Evolutionary conservation across 37 sponge, comb jelly and placozoan species (phyloP).

Genomic region (Aplysina aerophoba): DNA sequence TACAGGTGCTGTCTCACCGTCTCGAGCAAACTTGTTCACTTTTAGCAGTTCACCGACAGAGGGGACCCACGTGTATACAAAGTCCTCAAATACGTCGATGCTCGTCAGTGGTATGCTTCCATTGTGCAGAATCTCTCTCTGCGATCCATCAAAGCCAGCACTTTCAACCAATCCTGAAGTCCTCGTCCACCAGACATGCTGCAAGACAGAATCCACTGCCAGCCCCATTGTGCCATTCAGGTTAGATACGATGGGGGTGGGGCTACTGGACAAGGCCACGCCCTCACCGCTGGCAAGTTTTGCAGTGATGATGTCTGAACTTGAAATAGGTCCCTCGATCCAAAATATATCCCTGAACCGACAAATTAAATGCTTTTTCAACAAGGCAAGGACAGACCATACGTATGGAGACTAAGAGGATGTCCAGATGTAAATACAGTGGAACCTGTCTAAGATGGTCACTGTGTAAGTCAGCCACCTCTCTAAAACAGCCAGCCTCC

Average conservation of each 20-base stretch:
- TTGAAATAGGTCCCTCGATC: constrained; percentile 24
- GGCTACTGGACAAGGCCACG: neutral
- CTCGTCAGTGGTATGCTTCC: neutral
- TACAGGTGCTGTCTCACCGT: neutral
- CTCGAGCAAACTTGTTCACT: constrained; percentile 31
- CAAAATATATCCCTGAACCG: constrained; percentile 47
- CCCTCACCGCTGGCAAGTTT: neutral
- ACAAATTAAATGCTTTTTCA: no score
- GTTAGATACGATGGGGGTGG: neutral
- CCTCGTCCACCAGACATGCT: constrained; percentile 35
- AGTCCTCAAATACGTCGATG: constrained; percentile 61
- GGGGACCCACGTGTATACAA: constrained; percentile 29
- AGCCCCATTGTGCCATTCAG: constrained; percentile 3
- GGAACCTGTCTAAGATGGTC: no score
- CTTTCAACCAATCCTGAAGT: neutral
- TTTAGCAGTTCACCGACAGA: neutral
- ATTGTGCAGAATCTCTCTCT: neutral
- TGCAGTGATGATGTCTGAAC: constrained; percentile 30
- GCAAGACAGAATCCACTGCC: constrained; percentile 9
- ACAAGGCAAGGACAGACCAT: no score
- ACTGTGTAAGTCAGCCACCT: no score
- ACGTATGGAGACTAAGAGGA: no score
- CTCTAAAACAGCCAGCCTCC: no score
- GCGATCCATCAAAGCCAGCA: constrained; percentile 9
- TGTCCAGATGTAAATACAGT: no score